Conservation (phyloP, 2,113 vertebrate genomes). For the Forbesichthys papilliferus region DNA sequence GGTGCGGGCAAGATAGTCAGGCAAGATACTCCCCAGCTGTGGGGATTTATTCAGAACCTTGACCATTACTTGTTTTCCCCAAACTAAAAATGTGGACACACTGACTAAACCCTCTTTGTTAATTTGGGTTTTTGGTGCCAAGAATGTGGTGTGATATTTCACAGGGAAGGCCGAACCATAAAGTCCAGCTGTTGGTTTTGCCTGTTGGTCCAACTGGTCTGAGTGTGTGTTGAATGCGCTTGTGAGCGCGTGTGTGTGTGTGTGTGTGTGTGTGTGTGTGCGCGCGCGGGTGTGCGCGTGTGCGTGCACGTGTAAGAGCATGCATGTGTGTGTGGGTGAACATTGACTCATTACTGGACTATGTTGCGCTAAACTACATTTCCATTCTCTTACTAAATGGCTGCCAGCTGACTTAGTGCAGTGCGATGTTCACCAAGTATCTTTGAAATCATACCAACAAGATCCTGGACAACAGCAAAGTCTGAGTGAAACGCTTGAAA, state of each 20-base stretch:
- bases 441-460: conserved; percentile 16
- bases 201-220: conserved; percentile 64
- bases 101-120: conserved; percentile 75
- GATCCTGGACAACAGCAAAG: not conserved
- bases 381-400: conserved; percentile 4
- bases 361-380: conserved; percentile 1
- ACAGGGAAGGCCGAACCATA: conserved; percentile 69
- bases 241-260: not conserved
- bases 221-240: not conserved
- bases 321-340: not conserved
- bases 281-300: not conserved
- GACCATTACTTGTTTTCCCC: conserved; percentile 43
- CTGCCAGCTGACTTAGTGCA: conserved; percentile 18
- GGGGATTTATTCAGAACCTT: conserved; percentile 47
- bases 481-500: not conserved
- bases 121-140: conserved; percentile 67
- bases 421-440: conserved; percentile 8
- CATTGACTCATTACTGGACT: conserved; percentile 20
- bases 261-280: conserved; percentile 3
- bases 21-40: conserved; percentile 35
- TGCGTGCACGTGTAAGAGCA: no score
- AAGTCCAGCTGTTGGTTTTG: conserved; percentile 76
- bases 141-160: conserved; percentile 78
- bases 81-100: conserved; percentile 59
- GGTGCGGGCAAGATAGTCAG: not conserved